Evolutionary conservation across 2,797 vertebrate genomes (phyloP).

Genomic region (Oreonectes daqikongensis): DNA sequence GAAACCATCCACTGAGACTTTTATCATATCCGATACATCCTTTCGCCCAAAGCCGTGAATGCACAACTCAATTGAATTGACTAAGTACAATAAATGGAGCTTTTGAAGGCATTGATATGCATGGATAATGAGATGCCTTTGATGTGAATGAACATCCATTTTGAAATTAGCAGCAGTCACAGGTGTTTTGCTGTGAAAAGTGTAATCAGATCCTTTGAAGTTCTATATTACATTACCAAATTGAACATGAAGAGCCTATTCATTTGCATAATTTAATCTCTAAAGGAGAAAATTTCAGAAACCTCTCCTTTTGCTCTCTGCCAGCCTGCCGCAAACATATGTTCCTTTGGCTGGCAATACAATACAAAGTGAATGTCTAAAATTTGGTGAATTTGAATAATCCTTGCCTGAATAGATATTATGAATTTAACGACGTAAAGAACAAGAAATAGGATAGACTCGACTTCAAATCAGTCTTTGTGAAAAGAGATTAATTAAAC

Average conservation of each 20-base stretch:
- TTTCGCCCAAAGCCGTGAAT: constrained; percentile 68
- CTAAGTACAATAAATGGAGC: constrained; percentile 74
- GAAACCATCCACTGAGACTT: constrained; percentile 61
- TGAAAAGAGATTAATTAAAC: constrained; percentile 39
- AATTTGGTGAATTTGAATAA: constrained; percentile 40
- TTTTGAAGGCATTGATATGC: constrained; percentile 73
- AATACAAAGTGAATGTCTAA: constrained; percentile 30
- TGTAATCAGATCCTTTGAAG: constrained; percentile 74
- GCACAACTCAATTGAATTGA: constrained; percentile 68
- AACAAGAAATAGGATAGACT: constrained; percentile 14
- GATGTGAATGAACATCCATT: constrained; percentile 83
- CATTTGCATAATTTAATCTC: constrained; percentile 64
- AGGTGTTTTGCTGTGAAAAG: constrained; percentile 78
- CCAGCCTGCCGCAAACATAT: constrained; percentile 39
- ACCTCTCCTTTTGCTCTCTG: constrained; percentile 25
- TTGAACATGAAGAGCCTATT: constrained; percentile 64
- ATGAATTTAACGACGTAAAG: constrained; percentile 30
- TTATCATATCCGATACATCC: constrained; percentile 63
- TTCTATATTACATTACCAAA: constrained; percentile 58
- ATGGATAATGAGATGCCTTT: constrained; percentile 80
- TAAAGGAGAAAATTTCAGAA: constrained; percentile 70
- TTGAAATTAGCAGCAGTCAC: constrained; percentile 78
- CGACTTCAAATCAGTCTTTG: constrained; percentile 23
- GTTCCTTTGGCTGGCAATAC: constrained; percentile 21
- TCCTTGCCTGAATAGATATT: constrained; percentile 33